Conservation (phyloP, 2,888 invertebrate species). For the Camponotus fellah region DNA sequence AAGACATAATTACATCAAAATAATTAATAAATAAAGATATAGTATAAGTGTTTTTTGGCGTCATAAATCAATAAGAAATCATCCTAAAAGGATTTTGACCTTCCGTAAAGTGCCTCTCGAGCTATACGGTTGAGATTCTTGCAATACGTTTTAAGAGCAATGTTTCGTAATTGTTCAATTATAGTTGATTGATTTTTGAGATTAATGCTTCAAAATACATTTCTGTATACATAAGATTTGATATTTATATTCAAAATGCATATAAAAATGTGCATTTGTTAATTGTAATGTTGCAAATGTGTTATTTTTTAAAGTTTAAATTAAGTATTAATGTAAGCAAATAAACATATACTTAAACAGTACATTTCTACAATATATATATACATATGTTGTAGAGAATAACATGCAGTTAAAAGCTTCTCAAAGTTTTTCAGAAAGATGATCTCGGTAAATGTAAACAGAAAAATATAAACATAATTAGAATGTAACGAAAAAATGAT, state of each 20-base stretch:
- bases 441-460: no score
- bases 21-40: conserved; percentile 1
- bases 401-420: no score
- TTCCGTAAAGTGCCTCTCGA: conserved; percentile 61
- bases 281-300: no score
- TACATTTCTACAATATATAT: not conserved
- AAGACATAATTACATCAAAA: not conserved
- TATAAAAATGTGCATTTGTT: not conserved
- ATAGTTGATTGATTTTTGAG: conserved; percentile 57
- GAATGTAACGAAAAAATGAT: no score
- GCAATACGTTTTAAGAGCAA: conserved; percentile 61
- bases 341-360: not conserved
- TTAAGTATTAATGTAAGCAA: conserved; percentile 8
- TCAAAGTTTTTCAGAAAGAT: no score
- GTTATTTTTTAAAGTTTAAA: not conserved
- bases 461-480: no score
- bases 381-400: no score
- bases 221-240: not conserved
- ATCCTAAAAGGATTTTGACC: conserved; percentile 59
- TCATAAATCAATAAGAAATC: conserved; percentile 7
- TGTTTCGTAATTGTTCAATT: conserved; percentile 71
- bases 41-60: not conserved
- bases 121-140: conserved; percentile 57
- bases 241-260: not conserved
- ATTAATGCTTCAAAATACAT: conserved; percentile 28